Evolutionary conservation across 30 jellyfish, hydroid and myxozoan species (phyloP).

Genomic region (Catostylus mosaicus): DNA sequence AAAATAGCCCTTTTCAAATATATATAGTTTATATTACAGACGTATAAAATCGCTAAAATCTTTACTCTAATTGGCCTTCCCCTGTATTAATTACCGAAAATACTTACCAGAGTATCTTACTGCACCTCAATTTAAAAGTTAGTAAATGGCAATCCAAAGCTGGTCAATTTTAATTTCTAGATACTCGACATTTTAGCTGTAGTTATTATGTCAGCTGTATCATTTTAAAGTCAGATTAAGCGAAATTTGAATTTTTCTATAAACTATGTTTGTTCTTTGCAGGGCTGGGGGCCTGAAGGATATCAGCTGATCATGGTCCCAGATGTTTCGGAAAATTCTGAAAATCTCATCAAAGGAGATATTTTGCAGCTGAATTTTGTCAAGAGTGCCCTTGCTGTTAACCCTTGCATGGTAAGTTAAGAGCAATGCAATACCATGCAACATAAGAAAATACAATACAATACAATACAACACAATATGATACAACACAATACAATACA

Average conservation of each 20-base stretch:
- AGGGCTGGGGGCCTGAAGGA: conserved; percentile 99
- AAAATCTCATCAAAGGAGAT: conserved; percentile 74
- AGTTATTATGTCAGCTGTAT: no score
- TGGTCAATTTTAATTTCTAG: no score
- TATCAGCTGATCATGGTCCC: conserved; percentile 91
- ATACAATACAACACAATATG: not conserved
- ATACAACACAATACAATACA: not conserved
- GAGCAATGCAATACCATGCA: conserved; percentile 6
- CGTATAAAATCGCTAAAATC: no score
- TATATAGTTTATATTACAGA: no score
- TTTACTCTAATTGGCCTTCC: no score
- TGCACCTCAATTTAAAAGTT: no score
- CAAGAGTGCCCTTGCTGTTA: conserved; percentile 93
- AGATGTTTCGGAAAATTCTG: conserved; percentile 12
- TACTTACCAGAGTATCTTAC: no score
- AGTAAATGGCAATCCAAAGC: no score
- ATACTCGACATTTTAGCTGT: no score
- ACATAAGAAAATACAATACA: not conserved
- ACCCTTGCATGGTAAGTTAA: conserved; percentile 96
- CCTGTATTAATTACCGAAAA: no score
- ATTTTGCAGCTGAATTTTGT: conserved; percentile 78
- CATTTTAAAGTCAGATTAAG: not conserved
- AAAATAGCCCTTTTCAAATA: no score
- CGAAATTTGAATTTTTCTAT: not conserved
- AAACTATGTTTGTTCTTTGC: no score